Evolutionary conservation across 2,888 invertebrate species (phyloP), one percentile per base, ranked within the genome.

Genomic region (Loripinus fragilis): DNA sequence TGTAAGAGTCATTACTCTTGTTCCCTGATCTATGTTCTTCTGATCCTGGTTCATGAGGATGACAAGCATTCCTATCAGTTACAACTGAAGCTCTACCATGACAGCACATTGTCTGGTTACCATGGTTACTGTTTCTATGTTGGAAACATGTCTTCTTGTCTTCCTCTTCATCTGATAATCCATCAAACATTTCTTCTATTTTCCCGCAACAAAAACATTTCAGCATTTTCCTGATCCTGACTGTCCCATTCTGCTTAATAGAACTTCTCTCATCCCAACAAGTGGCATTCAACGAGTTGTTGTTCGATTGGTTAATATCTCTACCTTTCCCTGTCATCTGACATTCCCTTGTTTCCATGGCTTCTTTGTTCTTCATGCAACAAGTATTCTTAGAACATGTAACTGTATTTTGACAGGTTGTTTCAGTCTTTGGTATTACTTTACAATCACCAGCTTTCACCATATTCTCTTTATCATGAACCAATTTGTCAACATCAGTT

Each of bases 121-220:
- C 60, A 60, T 60, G 60, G 33, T 60, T 60, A 60, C 60, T 12
- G 60, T 1, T 2, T 20, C 60, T 60, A 33, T 60, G 33, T 28
- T 60, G 60, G 60, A 17, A 60, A 33, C 30, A 30, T n/a, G 33
- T 12, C 2, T 17, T 20, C 30, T 15, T 2, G 10, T 30, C 17
- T 33, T 33, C 33, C 5, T 60, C 60, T 60, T 60, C 33, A 2
- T 60, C 15, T 33, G 33, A 30, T 8, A 17, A 17, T 20, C 60
- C 20, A 33, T 3, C 17, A 10, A 60, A 2, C 17, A 60, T 12
- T 33, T 60, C 60, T 33, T 60, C 60, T 20, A 60, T 20, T 33
- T 60, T 60, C 28, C 60, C 60, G 33, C 60, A 60, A 17, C 60
- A n/a, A 33, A 60, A 2, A 33, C 60, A 60, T 33, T 60, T 60